phyloP scores from a whole-genome alignment of 1,140 invertebrate genomes.

The Aphelenchoides besseyi region DNA sequence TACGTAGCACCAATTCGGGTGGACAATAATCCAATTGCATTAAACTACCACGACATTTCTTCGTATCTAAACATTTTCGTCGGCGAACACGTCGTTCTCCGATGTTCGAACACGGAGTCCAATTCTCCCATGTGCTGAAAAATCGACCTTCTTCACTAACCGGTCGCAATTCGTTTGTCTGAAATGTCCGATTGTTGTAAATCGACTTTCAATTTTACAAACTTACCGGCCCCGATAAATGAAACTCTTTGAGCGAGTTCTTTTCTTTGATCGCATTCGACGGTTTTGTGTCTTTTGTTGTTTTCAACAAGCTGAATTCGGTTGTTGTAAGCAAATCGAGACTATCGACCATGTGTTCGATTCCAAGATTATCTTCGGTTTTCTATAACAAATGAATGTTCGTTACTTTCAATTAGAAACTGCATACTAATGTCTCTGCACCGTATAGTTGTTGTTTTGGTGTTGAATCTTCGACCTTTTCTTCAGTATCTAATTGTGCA shows the following conservation, averaged over 20 bases:
- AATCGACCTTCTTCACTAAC: slow-evolving; percentile 37
- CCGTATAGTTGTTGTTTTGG: slow-evolving; percentile 8
- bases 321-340: slow-evolving; percentile 5
- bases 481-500: neutral
- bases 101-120: slow-evolving; percentile 53
- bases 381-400: neutral
- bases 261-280: slow-evolving; percentile 14
- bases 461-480: slow-evolving; percentile 17
- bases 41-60: slow-evolving; percentile 53
- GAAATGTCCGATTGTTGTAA: neutral
- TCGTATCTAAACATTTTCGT: slow-evolving; percentile 57
- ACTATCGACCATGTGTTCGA: neutral
- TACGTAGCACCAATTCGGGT: slow-evolving; percentile 27
- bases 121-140: slow-evolving; percentile 57
- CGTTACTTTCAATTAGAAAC: neutral
- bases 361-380: neutral
- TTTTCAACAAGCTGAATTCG: slow-evolving; percentile 5
- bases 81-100: slow-evolving; percentile 58
- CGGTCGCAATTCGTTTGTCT: neutral
- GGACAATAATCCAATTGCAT: slow-evolving; percentile 61
- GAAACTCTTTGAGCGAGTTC: neutral
- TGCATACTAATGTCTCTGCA: slow-evolving; percentile 11
- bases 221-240: neutral
- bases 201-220: neutral
- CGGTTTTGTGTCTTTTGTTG: slow-evolving; percentile 21